phyloP scores from a whole-genome alignment of 2,888 invertebrate genomes.

The Lithophane leautieri region DNA sequence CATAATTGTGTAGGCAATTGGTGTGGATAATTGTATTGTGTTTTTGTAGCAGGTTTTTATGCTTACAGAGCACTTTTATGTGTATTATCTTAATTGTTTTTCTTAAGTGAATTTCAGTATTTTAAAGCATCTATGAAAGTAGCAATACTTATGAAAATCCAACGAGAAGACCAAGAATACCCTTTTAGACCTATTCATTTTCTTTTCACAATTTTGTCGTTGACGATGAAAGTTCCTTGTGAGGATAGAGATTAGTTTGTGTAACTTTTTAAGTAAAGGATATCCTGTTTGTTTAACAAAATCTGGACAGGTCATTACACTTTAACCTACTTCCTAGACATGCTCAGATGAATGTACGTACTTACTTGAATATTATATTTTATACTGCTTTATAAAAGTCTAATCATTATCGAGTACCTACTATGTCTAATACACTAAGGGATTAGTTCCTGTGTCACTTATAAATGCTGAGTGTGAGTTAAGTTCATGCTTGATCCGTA shows the following conservation, averaged over 20 bases:
- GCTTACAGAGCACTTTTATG: neutral
- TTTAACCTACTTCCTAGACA: neutral
- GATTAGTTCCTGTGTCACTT: neutral
- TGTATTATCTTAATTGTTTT: too few species aligned
- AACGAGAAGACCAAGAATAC: neutral
- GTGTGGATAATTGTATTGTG: slow-evolving; percentile 3
- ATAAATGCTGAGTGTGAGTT: neutral
- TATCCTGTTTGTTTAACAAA: neutral
- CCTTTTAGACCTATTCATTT: neutral
- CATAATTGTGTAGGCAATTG: slow-evolving; percentile 15
- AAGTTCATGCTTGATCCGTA: slow-evolving; percentile 19
- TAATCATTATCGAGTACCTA: neutral
- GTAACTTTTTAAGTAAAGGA: slow-evolving; percentile 4
- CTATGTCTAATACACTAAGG: neutral
- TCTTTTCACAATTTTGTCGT: neutral
- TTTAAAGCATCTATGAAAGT: neutral
- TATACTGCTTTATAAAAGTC: neutral
- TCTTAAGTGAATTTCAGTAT: too few species aligned
- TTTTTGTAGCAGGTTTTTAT: neutral
- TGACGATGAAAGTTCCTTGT: neutral
- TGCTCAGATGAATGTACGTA: neutral
- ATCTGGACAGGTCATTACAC: neutral
- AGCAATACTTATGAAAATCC: neutral
- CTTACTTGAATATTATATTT: neutral
- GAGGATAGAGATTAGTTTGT: neutral